Base-by-base conservation (phyloP, 2,113 vertebrate genomes). In the Anseranas semipalmata region DNA sequence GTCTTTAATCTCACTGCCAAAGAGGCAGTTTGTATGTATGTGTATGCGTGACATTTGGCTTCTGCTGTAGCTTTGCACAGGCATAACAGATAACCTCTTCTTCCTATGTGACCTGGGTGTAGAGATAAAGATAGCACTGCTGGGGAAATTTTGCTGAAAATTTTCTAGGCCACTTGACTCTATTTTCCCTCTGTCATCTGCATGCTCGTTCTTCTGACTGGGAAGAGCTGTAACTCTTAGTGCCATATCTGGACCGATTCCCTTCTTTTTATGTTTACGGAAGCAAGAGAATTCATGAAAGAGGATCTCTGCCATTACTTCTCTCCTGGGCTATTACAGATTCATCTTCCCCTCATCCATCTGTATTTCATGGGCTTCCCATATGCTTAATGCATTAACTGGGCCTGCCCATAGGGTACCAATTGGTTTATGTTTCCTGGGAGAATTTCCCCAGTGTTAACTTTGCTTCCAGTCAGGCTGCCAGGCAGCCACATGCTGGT, bases 281-380 rank as follows among this genome's bases (percentile, higher is more conserved):
- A 62, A 81, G 50, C 73, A 94, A 78, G 14, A 89, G 45, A 87
- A 93, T 65, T 93, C 73, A 30, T 87, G 58, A 91, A 96, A 76
- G 58, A 62, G 86, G 21, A 37, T 82, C 60, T 84, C 88, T 22
- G 19, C 45, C 43, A 75, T 65, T 85, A 45, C 84, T 87, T 93
- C 53, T 91, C 77, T 85, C 81, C 66, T 85, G 81, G 87, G 86
- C 88, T 82, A 72, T 82, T 90, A 86, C 25, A 74, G 63, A 95
- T 90, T 81, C 83, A 86, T 87, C 45, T 78, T 88, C 58, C 53
- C 41, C 32, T 10, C 73, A 67, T 56, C 65, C 80, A 87, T 56
- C 62, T 87, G 79, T 68, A 92, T 78, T 85, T 84, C 78, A 22
- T 48, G 83, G 56, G 65, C 73, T 72, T 90, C 45, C 86, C 83